These are phyloP conservation scores for Balearica regulorum DNA, from an alignment of 2,797 vertebrate species.

Conservation along the genomic window DNA sequence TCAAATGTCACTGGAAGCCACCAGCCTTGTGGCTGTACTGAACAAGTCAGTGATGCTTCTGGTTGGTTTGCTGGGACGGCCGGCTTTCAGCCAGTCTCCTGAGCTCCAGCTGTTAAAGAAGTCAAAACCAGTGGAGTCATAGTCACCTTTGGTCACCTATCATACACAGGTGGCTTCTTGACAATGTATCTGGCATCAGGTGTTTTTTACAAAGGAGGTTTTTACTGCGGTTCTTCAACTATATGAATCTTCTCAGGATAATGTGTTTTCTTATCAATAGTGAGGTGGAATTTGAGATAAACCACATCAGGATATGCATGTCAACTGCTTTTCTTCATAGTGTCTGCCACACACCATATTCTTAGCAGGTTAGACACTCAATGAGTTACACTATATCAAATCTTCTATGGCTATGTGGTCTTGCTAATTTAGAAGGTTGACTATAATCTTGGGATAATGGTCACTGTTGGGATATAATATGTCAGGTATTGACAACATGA, in stretches of 20 bases:
- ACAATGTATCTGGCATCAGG: neutral
- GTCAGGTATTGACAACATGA: neutral
- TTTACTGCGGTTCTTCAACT: neutral
- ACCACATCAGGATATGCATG: neutral
- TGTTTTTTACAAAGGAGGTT: neutral
- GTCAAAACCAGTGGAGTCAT: neutral
- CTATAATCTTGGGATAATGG: neutral
- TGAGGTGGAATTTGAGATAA: neutral
- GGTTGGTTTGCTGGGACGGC: neutral
- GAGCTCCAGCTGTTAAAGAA: neutral
- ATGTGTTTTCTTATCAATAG: neutral
- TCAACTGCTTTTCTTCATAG: neutral
- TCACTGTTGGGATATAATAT: neutral
- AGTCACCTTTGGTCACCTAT: neutral
- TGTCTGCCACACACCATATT: neutral
- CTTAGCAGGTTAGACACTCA: neutral
- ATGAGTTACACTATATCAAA: neutral
- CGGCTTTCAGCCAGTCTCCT: neutral
- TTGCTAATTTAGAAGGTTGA: neutral
- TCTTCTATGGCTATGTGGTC: neutral
- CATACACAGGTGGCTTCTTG: neutral
- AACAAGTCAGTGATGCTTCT: neutral
- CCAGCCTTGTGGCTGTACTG: neutral
- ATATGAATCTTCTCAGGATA: neutral
- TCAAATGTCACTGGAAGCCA: neutral